A percentile compares a stretch with the other conserved stretches of the same genome.
These are phyloP conservation scores for Diorhabda elongata DNA, from an alignment of 1,140 invertebrate genomes.

Conservation along the genomic window DNA sequence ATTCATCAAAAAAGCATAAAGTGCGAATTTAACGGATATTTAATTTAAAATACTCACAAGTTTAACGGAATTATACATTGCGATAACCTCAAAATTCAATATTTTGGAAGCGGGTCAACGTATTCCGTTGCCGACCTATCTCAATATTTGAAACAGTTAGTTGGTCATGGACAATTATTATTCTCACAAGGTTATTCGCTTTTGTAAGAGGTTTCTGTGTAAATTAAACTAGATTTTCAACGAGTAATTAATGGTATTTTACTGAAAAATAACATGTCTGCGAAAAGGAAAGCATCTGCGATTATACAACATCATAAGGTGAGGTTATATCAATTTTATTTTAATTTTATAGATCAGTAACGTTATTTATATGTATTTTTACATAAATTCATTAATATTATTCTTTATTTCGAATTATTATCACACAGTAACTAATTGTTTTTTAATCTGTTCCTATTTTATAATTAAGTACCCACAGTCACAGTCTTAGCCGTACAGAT, in stretches of 20 bases:
- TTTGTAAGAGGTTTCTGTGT: constrained; percentile 7
- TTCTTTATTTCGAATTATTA: no score
- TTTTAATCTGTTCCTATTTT: no score
- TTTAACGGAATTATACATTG: background rate
- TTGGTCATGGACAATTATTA: constrained; percentile 38
- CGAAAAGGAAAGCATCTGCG: constrained; percentile 57
- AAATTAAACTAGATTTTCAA: background rate
- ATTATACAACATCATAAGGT: constrained; percentile 60
- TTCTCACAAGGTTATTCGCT: constrained; percentile 11
- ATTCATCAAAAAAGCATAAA: no score
- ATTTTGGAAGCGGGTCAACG: constrained; percentile 16
- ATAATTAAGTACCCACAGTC: no score
- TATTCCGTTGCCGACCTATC: constrained; percentile 37
- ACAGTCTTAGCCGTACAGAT: no score
- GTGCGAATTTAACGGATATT: no score
- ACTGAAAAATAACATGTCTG: constrained; percentile 48
- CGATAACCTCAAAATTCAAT: constrained; percentile 4
- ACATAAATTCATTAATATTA: no score
- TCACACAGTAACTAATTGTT: no score
- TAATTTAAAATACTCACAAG: no score
- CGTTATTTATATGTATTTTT: no score
- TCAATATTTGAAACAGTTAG: constrained; percentile 43
- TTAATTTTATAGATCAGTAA: no score
- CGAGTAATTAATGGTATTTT: background rate
- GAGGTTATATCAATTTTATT: constrained; percentile 28